Evolutionary conservation across 2,888 invertebrate genomes (phyloP).

Genomic region (Acholoe squamosa): DNA sequence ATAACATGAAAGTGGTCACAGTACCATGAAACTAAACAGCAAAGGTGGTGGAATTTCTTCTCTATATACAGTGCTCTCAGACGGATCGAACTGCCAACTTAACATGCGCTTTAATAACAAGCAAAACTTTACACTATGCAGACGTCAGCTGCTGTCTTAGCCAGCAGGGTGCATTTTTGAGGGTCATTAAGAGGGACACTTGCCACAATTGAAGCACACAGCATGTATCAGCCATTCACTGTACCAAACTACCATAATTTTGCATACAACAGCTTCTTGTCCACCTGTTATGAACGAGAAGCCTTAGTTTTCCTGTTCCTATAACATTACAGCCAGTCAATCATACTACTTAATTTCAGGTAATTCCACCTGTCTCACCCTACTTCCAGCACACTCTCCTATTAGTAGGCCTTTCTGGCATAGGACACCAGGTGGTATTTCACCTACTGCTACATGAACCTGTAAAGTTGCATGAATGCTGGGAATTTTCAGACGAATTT

Average conservation of each 20-base stretch:
- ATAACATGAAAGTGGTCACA: neutral
- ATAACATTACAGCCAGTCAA: neutral
- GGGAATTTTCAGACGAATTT: neutral
- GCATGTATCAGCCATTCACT: neutral
- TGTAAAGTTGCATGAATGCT: neutral
- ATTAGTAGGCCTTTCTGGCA: neutral
- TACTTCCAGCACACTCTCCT: neutral
- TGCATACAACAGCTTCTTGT: neutral
- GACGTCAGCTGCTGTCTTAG: neutral
- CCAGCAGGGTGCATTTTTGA: neutral
- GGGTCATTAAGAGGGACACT: neutral
- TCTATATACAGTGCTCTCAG: neutral
- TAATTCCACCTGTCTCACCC: neutral
- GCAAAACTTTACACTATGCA: neutral
- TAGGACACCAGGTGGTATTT: neutral
- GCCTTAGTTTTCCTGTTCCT: neutral
- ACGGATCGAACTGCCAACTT: neutral
- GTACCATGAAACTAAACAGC: neutral
- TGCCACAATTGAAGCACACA: neutral
- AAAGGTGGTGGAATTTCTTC: neutral
- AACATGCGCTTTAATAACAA: neutral
- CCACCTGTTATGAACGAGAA: neutral
- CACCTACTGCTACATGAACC: neutral
- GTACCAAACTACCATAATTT: slow-evolving; percentile 20
- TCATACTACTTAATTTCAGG: neutral